A percentile compares a stretch with the other conserved stretches of the same genome.
These are phyloP conservation scores for Acinonyx jubatus DNA, from an alignment of 2,113 vertebrate species.

Conservation along the genomic window DNA sequence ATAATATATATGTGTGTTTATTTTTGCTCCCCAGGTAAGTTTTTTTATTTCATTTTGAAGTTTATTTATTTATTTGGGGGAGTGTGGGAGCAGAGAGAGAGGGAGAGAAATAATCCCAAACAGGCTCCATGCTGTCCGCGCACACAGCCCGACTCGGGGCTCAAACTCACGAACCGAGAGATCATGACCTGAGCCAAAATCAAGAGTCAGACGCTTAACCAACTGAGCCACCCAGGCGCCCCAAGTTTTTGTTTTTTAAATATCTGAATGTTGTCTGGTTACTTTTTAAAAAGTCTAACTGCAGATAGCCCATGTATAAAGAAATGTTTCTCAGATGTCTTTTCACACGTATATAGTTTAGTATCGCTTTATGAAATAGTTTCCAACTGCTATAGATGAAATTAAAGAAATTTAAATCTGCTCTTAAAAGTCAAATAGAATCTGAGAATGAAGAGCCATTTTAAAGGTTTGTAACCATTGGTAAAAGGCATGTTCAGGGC, in stretches of 20 bases:
- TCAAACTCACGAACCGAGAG: too few relatives aligned
- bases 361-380: not conserved
- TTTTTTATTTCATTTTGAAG: not conserved
- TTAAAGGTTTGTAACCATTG: not conserved
- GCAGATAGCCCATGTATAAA: not conserved
- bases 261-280: not conserved
- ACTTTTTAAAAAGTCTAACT: not conserved
- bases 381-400: not conserved
- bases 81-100: too few relatives aligned
- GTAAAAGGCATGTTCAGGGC: not conserved
- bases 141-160: too few relatives aligned
- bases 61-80: too few relatives aligned
- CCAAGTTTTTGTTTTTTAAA: not conserved
- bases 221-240: too few relatives aligned
- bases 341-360: not conserved
- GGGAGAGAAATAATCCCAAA: too few relatives aligned
- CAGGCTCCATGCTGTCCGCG: too few relatives aligned
- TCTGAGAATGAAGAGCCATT: not conserved
- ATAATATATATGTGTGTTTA: not conserved
- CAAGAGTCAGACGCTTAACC: too few relatives aligned
- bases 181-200: too few relatives aligned
- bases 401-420: slow-evolving; percentile 10
- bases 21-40: not conserved
- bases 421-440: not conserved
- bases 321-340: not conserved